Evolutionary conservation across 1,140 invertebrate species (phyloP), one percentile per base, ranked within the genome.

Genomic region (Euwallacea fornicatus): DNA sequence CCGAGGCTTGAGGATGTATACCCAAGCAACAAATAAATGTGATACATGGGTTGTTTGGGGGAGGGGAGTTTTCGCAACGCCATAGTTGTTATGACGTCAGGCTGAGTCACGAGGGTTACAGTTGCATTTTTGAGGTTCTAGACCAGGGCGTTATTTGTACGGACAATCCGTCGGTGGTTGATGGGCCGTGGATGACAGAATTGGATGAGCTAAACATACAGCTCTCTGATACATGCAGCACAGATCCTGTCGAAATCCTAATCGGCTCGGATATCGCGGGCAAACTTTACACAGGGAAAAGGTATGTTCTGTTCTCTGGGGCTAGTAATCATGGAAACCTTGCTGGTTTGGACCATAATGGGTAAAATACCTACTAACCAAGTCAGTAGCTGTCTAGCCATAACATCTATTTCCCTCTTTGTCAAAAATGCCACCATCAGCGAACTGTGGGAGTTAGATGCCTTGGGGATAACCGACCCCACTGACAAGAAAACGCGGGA

Each of bases 331-430:
- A n/a, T 79, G 2, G 76, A 83, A 66, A 81, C 79, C 1, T 44
- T 69, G 9, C 66, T 82, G 2, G 81, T 78, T 3, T 83, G 78
- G 79, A 78, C 75, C 7, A n/a, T 82, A 11, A 61, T 62, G 47
- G 80, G 76, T 10, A 79, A 77, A 75, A 42, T 69, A 21, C 74
- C 59, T 33, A 7, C 59, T 0, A 11, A 41, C 41, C 7, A 13
- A 8, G n/a, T 13, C 0, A 7, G 15, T 15, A 63, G 16, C 21
- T 2, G 4, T 4, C 1, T 33, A 10, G 8, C 33, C 2, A 54
- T 6, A 7, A 54, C 33, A 21, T 10, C 21, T 33, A 42, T 16
- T 10, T 41, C 33, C 67, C 13, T 72, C 0, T 47, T 60, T 16
- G 13, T 42, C 6, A n/a, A 6, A 8, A 44, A 42, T 42, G 21